Evolutionary conservation across 1,140 invertebrate genomes (phyloP).

Genomic region (Muscidifurax raptorellus): DNA sequence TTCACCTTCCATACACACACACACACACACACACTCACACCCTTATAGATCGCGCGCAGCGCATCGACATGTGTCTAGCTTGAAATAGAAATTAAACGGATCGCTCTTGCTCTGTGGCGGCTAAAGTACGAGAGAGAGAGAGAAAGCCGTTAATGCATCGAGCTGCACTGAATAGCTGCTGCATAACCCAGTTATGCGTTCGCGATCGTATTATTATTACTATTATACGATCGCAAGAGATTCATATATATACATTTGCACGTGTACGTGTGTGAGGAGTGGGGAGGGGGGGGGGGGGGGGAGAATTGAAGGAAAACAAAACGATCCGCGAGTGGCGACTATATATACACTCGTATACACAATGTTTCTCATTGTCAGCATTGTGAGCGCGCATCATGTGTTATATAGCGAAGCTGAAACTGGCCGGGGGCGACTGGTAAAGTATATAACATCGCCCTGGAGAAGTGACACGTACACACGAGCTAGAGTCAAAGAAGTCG

Average conservation of each 20-base stretch:
- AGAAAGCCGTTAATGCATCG: neutral
- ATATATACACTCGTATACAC: neutral
- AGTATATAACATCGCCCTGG: neutral
- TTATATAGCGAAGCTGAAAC: neutral
- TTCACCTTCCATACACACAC: too few species aligned
- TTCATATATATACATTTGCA: neutral
- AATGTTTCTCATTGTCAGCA: conserved; percentile 31
- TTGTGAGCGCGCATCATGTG: neutral
- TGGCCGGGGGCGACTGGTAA: neutral
- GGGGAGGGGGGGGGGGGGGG: neutral
- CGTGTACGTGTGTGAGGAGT: neutral
- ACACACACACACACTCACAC: too few species aligned
- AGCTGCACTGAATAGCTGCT: neutral
- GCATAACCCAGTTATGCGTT: conserved; percentile 31
- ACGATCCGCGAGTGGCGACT: neutral
- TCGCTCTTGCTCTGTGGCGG: neutral
- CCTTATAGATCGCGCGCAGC: neutral
- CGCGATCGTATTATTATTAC: conserved; percentile 3
- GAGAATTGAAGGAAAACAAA: conserved; percentile 19
- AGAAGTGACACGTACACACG: too few species aligned
- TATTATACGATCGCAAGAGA: too few species aligned
- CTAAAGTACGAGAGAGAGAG: neutral
- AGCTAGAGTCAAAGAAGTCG: too few species aligned
- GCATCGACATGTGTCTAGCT: conserved; percentile 34
- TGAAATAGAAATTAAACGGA: conserved; percentile 29